Conservation (phyloP, 2,797 vertebrate species). For the Buphagus erythrorhynchus region DNA sequence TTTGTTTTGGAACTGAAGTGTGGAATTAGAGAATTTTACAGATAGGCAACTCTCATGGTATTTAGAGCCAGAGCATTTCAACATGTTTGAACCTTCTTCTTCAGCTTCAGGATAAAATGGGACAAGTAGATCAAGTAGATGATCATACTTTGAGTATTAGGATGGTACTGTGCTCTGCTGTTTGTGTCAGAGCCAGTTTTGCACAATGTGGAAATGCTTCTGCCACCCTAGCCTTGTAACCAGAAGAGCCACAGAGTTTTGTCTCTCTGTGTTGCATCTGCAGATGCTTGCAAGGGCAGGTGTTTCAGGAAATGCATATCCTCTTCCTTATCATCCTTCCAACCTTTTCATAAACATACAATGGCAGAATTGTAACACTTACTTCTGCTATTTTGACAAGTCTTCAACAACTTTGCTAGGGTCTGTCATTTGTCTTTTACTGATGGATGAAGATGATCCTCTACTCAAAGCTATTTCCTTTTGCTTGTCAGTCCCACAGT, state of each 20-base stretch:
- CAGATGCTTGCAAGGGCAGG: not conserved
- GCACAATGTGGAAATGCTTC: not conserved
- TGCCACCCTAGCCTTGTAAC: not conserved
- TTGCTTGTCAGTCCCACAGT: not conserved
- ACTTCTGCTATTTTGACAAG: not conserved
- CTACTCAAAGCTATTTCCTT: not conserved
- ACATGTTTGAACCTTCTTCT: not conserved
- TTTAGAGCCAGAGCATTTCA: not conserved
- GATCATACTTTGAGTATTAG: not conserved
- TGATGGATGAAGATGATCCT: not conserved
- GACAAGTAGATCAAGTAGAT: not conserved
- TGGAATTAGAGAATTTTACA: not conserved
- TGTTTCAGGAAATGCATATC: not conserved
- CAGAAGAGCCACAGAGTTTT: not conserved
- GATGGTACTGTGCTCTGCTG: not conserved
- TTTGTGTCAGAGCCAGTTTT: not conserved
- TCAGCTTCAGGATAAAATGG: not conserved
- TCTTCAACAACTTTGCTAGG: not conserved
- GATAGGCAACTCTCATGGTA: not conserved
- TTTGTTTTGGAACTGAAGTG: not conserved
- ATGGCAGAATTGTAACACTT: not conserved
- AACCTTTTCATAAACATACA: not conserved
- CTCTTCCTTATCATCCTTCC: not conserved
- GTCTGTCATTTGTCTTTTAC: not conserved
- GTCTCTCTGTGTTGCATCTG: not conserved